These are phyloP conservation scores for Daboia siamensis DNA, from an alignment of 2,113 vertebrate species.

Conservation along the genomic window DNA sequence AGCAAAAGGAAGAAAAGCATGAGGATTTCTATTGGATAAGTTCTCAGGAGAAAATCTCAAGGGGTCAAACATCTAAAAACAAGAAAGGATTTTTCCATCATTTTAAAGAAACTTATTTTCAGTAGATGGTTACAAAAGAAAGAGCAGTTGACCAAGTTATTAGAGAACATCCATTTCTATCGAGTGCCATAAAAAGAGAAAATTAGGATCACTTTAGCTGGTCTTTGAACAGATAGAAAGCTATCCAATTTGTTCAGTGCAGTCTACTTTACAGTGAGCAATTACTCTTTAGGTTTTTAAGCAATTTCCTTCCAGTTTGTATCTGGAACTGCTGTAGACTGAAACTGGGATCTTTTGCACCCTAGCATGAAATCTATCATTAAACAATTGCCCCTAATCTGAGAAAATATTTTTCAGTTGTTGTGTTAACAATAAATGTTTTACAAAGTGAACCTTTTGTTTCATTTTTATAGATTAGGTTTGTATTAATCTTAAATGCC, in stretches of 20 bases:
- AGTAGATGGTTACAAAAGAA: too few relatives aligned
- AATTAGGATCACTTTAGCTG: neutral
- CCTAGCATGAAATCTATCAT: neutral
- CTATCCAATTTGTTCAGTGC: neutral
- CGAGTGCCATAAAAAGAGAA: neutral
- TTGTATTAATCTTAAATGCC: neutral
- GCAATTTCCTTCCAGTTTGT: neutral
- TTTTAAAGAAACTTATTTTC: neutral
- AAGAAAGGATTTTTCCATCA: neutral
- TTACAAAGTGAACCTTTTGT: neutral
- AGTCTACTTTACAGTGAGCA: neutral
- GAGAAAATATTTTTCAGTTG: neutral
- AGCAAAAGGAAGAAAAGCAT: constrained; percentile 78
- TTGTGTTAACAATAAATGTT: neutral
- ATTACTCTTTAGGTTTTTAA: neutral
- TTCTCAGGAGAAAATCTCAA: constrained; percentile 80
- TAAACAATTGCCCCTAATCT: neutral
- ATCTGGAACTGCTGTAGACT: neutral
- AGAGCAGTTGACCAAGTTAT: neutral
- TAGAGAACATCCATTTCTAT: neutral
- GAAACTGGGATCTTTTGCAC: neutral
- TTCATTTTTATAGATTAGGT: neutral
- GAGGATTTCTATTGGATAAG: constrained; percentile 62
- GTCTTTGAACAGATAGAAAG: neutral
- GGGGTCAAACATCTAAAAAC: constrained; percentile 74